Evolutionary conservation across 2,797 vertebrate species (phyloP).

Genomic region (Stomatorhinus walkeri): DNA sequence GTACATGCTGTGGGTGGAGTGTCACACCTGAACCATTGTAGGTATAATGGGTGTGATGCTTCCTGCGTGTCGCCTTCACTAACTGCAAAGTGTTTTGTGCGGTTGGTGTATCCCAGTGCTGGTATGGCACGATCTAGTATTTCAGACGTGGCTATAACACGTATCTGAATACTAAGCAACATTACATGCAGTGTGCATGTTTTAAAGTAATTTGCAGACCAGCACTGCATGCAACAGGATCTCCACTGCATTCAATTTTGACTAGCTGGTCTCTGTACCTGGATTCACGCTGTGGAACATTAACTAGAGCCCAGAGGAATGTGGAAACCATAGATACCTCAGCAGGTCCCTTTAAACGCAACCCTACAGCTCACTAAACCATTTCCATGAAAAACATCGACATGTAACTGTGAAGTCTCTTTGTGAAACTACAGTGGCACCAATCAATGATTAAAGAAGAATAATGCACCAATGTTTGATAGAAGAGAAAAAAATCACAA

Average conservation of each 20-base stretch:
- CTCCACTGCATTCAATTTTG: not conserved
- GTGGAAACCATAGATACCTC: not conserved
- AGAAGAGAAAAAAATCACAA: not conserved
- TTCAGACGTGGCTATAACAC: not conserved
- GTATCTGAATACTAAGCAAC: not conserved
- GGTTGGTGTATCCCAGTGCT: not conserved
- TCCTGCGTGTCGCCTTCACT: not conserved
- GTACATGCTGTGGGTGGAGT: not conserved
- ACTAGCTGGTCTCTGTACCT: not conserved
- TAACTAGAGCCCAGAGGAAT: not conserved
- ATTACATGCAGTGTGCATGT: not conserved
- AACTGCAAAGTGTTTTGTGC: not conserved
- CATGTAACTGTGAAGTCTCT: not conserved
- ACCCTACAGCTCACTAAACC: not conserved
- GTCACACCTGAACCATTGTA: not conserved
- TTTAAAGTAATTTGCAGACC: not conserved
- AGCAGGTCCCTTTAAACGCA: not conserved
- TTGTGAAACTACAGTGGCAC: not conserved
- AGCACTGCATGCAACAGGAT: not conserved
- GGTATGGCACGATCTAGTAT: not conserved
- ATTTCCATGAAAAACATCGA: not conserved
- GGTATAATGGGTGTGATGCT: slow-evolving; percentile 4
- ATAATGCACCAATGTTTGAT: not conserved
- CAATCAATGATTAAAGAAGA: not conserved
- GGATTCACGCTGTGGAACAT: not conserved